phyloP scores from a whole-genome alignment of 2,888 invertebrate species.

The Bursaphelenchus okinawaensis region DNA sequence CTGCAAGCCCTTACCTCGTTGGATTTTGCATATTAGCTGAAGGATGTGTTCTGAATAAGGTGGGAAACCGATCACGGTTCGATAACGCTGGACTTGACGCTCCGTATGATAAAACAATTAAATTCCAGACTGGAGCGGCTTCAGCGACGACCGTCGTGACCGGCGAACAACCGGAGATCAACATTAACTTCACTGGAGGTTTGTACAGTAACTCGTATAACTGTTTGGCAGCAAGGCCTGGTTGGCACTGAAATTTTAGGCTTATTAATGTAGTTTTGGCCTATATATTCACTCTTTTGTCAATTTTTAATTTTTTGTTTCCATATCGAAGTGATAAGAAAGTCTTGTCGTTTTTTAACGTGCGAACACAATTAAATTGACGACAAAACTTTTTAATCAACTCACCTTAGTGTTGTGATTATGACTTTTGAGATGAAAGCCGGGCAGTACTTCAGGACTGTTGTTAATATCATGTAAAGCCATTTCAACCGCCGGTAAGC shows the following conservation, averaged over 20 bases:
- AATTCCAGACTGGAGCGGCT: constrained; percentile 99
- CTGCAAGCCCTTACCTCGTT: constrained; percentile 34
- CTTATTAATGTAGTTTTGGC: constrained; percentile 1
- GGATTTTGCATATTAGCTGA: constrained; percentile 86
- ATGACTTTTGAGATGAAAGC: constrained; percentile 49
- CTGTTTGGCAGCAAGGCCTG: constrained; percentile 92
- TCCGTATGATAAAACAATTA: constrained; percentile 96
- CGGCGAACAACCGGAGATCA: constrained; percentile 89
- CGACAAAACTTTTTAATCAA: not conserved
- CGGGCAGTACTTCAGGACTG: constrained; percentile 44
- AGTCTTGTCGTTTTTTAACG: no score
- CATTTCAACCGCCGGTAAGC: constrained; percentile 91
- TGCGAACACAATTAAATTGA: not conserved
- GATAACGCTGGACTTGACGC: constrained; percentile 96
- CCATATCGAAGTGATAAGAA: not conserved
- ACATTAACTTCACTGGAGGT: constrained; percentile 78
- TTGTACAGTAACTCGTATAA: constrained; percentile 93
- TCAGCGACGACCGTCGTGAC: constrained; percentile 98
- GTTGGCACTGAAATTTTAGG: constrained; percentile 75
- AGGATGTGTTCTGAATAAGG: constrained; percentile 95
- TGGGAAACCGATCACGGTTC: constrained; percentile 91
- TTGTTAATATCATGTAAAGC: constrained; percentile 85
- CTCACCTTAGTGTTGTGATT: constrained; percentile 54
- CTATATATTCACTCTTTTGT: no score
- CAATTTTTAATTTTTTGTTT: no score